Conservation (phyloP, 2,797 vertebrate genomes). For the Gymnocypris eckloni region DNA sequence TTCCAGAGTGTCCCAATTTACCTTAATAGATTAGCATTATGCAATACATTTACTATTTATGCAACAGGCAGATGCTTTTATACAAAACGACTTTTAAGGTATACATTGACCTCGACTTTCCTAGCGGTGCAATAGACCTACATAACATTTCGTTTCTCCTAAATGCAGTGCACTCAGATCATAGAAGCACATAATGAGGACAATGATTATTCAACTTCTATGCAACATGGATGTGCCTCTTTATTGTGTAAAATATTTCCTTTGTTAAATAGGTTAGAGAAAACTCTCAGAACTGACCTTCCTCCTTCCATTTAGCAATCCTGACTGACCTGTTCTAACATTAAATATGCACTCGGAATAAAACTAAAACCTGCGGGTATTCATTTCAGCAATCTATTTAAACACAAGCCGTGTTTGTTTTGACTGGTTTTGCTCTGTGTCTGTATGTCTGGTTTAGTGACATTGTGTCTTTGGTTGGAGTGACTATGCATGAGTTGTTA, state of each 20-base stretch:
- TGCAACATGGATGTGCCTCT: neutral
- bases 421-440: neutral
- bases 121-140: neutral
- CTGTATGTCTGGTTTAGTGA: neutral
- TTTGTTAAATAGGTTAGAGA: neutral
- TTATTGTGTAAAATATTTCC: neutral
- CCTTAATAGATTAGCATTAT: neutral
- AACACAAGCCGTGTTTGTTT: neutral
- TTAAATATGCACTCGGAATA: neutral
- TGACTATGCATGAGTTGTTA: neutral
- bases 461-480: neutral
- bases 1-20: neutral
- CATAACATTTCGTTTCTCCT: neutral
- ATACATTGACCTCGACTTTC: neutral
- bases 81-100: neutral
- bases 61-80: neutral
- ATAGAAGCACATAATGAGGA: neutral
- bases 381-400: too few relatives aligned
- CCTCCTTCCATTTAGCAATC: neutral
- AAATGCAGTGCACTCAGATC: neutral
- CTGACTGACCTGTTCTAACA: neutral
- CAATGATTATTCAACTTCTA: neutral
- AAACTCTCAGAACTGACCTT: neutral
- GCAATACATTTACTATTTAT: neutral
- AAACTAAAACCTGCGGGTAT: neutral